Base-by-base conservation (phyloP, 2,797 vertebrate genomes). In the Philypnodon macrostomus region DNA sequence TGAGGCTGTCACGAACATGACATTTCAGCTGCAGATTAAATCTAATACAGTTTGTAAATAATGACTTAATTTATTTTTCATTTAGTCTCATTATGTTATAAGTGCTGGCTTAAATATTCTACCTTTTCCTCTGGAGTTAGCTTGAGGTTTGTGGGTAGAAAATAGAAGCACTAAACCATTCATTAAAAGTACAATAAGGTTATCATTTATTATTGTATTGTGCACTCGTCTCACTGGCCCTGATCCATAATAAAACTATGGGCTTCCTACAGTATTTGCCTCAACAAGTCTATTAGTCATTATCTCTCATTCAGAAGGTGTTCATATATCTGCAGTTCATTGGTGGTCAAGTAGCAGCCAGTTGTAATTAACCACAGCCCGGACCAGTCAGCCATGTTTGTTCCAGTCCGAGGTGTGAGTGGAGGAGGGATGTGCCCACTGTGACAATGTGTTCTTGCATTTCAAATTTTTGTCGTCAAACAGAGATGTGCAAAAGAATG, bases 381-480 rank as follows among this genome's bases (percentile, higher is more conserved):
- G 13, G 39, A 5, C 18, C 47, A 57, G 51, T 63, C 32, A 35
- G 45, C 69, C 36, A n/a, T 33, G 51, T 53, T 53, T 53, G 74
- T 74, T 58, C 53, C 1, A 73, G 68, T 61, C 73, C 79, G 73
- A 77, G 55, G 71, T 62, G 71, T 59, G 70, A 77, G 63, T 54
- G 82, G 77, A 81, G 77, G 77, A 75, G 75, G 80, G 75, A 65
- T 56, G 62, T 24, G 75, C 79, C 75, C 41, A 51, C 77, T 79
- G 77, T 75, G 81, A 84, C 75, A 69, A 77, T 63, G 81, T 82
- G 81, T 81, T 80, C 61, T 48, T 74, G 77, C 75, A 77, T 79
- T 79, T 79, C 62, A 78, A 67, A 82, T 82, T 81, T 73, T 75
- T 70, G 72, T 60, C 61, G 55, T 58, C 16, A 47, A 75, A 52